Base-by-base conservation (phyloP, 2,113 vertebrate genomes). In the Cynopterus brachyotis region DNA sequence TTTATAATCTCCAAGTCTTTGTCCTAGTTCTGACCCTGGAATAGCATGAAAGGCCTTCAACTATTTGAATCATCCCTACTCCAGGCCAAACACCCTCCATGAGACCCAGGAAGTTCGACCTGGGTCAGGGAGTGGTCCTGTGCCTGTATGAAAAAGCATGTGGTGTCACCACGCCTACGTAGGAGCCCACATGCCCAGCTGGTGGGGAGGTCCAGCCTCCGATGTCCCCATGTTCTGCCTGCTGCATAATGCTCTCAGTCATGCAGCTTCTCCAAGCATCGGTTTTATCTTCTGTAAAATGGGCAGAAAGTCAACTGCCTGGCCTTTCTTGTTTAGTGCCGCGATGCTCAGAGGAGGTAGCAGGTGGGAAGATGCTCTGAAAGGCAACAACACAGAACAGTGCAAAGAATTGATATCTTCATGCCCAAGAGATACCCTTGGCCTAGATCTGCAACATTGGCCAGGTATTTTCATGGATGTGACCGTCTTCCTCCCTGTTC, bases 341-440 rank as follows among this genome's bases (percentile, higher is more conserved):
- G 0, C 5, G 2, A 70, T n/a, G 30, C 32, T 32, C 53, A n/a
- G 19, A 26, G 60, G 66, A 16, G 26, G 30, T 17, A n/a, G 10
- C 24, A 37, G 16, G 24, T 3, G 42, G 40, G 24, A n/a, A 76
- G 53, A 6, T 15, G 60, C 16, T 72, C 22, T 20, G 60, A 72
- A 37, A 73, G 76, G 78, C 13, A 22, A 53, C 26, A 60, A 35
- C 9, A 19, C 1, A 19, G 35, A 62, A 22, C 7, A 10, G 53
- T 10, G 2, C 16, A 9, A 35, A 69, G 45, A 28, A 15, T 19
- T 6, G 17, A 9, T 1, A 8, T 10, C 16, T 13, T 62, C n/a
- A 1, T 0, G 45, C 22, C 35, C 15, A 8, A 0, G 0, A 2
- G 13, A 2, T 22, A 5, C 45, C 16, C 17, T 10, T 22, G 9